Evolutionary conservation across 1,140 invertebrate species (phyloP), one percentile per base, ranked within the genome.

Genomic region (Drosophila pruinosa): DNA sequence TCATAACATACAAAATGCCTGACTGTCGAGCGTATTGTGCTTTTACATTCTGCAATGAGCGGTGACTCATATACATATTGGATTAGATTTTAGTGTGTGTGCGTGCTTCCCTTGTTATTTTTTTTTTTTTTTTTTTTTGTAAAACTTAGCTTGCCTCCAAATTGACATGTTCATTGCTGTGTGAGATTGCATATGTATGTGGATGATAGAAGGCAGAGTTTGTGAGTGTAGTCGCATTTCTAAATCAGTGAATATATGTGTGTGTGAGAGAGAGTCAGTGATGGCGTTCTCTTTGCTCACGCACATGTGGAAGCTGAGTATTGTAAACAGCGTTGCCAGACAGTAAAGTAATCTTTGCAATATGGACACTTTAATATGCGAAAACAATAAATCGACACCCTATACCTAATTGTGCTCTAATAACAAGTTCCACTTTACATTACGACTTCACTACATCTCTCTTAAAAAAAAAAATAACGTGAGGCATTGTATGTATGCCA

Each of bases 1-100:
- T 90, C 89, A 90, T 90, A 89, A 89, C 89, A 90, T 79, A 72
- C 39, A 70, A 74, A 67, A 74, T 73, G 63, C 57, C 56, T 75
- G 68, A 61, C 59, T 62, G 67, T 69, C 53, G 58, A 54, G 57
- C 56, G 54, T 43, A 59, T 52, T 63, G 38, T 53, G 48, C 47
- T 69, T 78, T 85, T 85, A 75, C 72, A 72, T 50, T 61, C 36
- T 61, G 64, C 56, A 56, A 31, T 24, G 56, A 83, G 69, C 62
- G 41, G 67, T 69, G 58, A 64, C 34, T 64, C 39, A 52, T 48
- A 47, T 81, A 56, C 24, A 22, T 73, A 58, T 31, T 21, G 15
- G 12, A 47, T 21, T 10, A 56, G 17, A 5, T 0, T 50, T 2
- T 36, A n/a, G 28, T 50, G 31, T 64, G 7, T 56, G 39, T 69